phyloP scores from a whole-genome alignment of 1,140 invertebrate species.

The Drosophila nikananu region DNA sequence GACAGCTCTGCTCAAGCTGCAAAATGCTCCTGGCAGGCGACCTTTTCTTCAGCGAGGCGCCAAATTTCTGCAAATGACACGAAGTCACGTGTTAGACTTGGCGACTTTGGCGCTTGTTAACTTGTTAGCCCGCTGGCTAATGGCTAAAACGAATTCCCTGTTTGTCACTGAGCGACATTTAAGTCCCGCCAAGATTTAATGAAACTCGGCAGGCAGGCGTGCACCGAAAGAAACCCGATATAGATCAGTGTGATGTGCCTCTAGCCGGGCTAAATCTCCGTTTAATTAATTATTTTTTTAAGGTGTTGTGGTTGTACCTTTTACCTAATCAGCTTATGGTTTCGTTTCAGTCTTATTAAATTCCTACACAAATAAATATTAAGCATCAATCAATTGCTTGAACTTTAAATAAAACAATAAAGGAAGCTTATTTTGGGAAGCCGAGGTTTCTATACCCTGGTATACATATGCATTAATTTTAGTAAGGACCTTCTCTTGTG shows the following conservation, averaged over 20 bases:
- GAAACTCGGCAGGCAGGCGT: slow-evolving; percentile 38
- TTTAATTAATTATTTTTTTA: not conserved
- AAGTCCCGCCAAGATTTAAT: slow-evolving; percentile 70
- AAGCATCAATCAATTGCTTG: not conserved
- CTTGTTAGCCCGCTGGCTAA: slow-evolving; percentile 73
- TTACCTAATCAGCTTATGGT: too few species aligned
- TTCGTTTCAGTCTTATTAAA: too few species aligned
- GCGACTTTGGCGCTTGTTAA: slow-evolving; percentile 81
- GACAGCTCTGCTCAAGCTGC: slow-evolving; percentile 26
- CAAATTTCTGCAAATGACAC: slow-evolving; percentile 79
- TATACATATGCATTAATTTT: too few species aligned
- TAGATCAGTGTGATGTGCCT: not conserved
- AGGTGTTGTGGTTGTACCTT: too few species aligned
- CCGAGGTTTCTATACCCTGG: too few species aligned
- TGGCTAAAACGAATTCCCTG: slow-evolving; percentile 81
- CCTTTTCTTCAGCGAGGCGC: slow-evolving; percentile 33
- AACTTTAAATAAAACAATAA: not conserved
- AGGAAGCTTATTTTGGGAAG: too few species aligned
- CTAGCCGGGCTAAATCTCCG: not conserved
- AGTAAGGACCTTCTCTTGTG: not conserved
- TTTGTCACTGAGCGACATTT: slow-evolving; percentile 70
- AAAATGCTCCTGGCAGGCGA: slow-evolving; percentile 46
- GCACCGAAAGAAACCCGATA: not conserved
- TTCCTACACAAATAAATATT: too few species aligned
- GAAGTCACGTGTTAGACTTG: slow-evolving; percentile 83